Percentiles rank a stretch among this genome's conserved stretches.
These are phyloP conservation scores for Enteromius paludinosus DNA, from an alignment of 2,797 vertebrate genomes.

Conservation along the genomic window DNA sequence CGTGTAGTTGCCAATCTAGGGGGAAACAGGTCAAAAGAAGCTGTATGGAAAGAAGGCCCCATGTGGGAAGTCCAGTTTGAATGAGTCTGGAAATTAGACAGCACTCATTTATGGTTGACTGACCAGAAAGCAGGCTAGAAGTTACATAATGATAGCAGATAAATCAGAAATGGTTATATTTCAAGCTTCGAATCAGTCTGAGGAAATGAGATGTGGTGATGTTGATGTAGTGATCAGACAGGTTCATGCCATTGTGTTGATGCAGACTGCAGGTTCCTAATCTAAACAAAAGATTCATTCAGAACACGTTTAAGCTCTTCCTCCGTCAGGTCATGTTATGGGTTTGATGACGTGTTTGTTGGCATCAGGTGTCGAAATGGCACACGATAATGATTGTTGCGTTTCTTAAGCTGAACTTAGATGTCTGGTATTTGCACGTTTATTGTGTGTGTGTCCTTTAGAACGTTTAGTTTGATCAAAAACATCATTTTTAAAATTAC, in stretches of 20 bases:
- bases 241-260: neutral
- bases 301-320: neutral
- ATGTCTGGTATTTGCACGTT: neutral
- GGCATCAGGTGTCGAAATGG: conserved; percentile 22
- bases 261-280: neutral
- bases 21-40: conserved; percentile 1
- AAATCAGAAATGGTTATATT: neutral
- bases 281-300: conserved; percentile 28
- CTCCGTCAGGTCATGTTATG: neutral
- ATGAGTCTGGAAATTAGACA: conserved; percentile 7
- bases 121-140: neutral
- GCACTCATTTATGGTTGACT: neutral
- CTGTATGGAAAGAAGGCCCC: neutral
- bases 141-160: conserved; percentile 15
- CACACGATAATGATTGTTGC: neutral
- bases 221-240: conserved; percentile 21
- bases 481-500: neutral
- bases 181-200: neutral
- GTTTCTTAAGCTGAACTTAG: neutral
- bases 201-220: neutral
- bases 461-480: neutral
- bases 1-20: neutral
- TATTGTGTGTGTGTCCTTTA: neutral
- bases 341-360: conserved; percentile 1
- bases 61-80: conserved; percentile 19